phyloP scores from a whole-genome alignment of 1,140 invertebrate species.

The Dendroctonus ponderosae region DNA sequence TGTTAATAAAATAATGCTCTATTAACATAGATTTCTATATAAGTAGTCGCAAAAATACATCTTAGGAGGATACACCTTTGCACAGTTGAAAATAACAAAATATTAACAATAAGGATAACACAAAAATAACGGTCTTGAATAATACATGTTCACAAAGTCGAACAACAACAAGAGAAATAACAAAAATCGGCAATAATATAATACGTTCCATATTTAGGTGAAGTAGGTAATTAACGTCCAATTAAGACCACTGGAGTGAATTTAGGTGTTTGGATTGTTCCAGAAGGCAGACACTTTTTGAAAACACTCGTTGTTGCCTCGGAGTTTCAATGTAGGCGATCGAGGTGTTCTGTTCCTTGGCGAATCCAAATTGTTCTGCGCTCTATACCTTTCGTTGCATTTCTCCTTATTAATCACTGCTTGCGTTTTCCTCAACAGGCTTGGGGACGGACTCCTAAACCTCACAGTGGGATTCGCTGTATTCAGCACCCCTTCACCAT shows the following conservation, averaged over 20 bases:
- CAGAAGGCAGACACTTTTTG: conserved; percentile 46
- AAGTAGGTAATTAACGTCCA: too few relatives aligned
- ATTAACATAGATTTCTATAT: too few relatives aligned
- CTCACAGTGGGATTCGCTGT: conserved; percentile 31
- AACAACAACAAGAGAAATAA: too few relatives aligned
- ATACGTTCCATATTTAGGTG: too few relatives aligned
- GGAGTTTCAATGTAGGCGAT: conserved; percentile 23
- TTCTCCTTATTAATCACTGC: conserved; percentile 42
- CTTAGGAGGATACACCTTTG: conserved; percentile 6
- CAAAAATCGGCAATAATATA: too few relatives aligned
- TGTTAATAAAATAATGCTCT: too few relatives aligned
- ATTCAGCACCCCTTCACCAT: background rate
- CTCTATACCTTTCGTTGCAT: conserved; percentile 33
- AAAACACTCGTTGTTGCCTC: conserved; percentile 43
- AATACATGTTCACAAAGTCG: too few relatives aligned
- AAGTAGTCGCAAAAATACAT: conserved; percentile 6
- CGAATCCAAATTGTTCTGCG: conserved; percentile 13
- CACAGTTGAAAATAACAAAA: too few relatives aligned
- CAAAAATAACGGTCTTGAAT: too few relatives aligned
- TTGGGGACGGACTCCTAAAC: conserved; percentile 41
- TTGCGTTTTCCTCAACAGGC: conserved; percentile 41
- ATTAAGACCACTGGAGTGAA: too few relatives aligned
- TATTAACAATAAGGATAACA: too few relatives aligned
- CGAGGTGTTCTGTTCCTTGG: background rate
- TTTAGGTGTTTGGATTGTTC: conserved; percentile 44